Evolutionary conservation across 2,113 vertebrate species (phyloP).

Genomic region (Hippocampus barbouri): DNA sequence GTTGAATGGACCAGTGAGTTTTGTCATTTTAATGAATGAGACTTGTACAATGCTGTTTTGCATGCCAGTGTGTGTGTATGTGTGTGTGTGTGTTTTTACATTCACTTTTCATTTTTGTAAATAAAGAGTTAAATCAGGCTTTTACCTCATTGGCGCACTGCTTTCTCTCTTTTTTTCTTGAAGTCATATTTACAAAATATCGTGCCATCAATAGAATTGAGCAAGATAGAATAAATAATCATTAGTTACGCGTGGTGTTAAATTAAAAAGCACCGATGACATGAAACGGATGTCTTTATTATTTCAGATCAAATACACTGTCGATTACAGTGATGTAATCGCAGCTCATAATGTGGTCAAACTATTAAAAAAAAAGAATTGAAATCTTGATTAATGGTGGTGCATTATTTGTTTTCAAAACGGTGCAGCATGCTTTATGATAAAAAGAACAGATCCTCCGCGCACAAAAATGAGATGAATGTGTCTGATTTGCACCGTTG

Average conservation of each 20-base stretch:
- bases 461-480: background rate
- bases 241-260: background rate
- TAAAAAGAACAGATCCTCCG: background rate
- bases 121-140: slow-evolving; percentile 6
- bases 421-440: background rate
- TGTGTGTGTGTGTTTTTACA: background rate
- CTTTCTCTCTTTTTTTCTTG: background rate
- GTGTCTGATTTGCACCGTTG: background rate
- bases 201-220: background rate
- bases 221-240: background rate
- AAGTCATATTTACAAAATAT: background rate
- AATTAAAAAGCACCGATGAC: background rate
- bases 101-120: background rate
- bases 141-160: background rate
- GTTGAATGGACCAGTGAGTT: background rate
- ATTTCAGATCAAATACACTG: background rate
- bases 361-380: background rate
- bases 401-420: background rate
- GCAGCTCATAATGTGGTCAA: background rate
- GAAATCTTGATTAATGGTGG: background rate
- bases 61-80: background rate
- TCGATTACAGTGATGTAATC: background rate
- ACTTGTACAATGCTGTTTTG: background rate
- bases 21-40: background rate
- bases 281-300: background rate